Conservation (phyloP, 2,797 vertebrate genomes). For the Peromyscus attwateri region DNA sequence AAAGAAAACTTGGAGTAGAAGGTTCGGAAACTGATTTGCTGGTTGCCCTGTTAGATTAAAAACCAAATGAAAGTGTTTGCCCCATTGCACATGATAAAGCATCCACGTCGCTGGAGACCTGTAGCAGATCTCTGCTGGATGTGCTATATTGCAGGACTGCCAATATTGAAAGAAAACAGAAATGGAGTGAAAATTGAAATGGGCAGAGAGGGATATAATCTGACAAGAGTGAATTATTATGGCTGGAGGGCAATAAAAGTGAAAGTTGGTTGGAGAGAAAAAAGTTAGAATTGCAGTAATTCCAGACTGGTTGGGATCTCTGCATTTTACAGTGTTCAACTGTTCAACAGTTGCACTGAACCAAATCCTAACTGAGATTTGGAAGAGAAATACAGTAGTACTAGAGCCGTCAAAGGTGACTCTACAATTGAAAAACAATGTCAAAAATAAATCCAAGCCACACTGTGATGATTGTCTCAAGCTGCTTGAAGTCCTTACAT, state of each 20-base stretch:
- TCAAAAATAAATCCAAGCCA: conserved; percentile 30
- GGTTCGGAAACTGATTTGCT: conserved; percentile 11
- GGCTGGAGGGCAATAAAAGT: conserved; percentile 15
- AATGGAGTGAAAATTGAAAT: conserved; percentile 17
- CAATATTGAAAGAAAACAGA: conserved; percentile 25
- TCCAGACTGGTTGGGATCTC: neutral
- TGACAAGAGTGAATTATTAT: conserved; percentile 54
- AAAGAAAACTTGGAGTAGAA: conserved; percentile 41
- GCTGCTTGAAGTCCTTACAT: neutral
- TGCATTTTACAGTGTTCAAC: neutral
- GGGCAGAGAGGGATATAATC: neutral
- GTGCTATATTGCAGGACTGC: neutral
- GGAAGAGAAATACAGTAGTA: neutral
- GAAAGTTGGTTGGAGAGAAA: conserved; percentile 2
- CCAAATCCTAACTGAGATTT: neutral
- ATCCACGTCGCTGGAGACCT: neutral
- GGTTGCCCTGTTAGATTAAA: neutral
- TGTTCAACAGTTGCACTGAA: neutral
- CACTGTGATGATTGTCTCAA: neutral
- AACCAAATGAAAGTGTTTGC: conserved; percentile 35
- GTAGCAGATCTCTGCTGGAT: neutral
- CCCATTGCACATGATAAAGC: neutral
- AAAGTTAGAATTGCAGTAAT: conserved; percentile 40
- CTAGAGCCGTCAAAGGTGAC: conserved; percentile 32
- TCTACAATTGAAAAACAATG: neutral